Base-by-base conservation (phyloP, 2,888 invertebrate species). In the Pachliopta kotzebuea region DNA sequence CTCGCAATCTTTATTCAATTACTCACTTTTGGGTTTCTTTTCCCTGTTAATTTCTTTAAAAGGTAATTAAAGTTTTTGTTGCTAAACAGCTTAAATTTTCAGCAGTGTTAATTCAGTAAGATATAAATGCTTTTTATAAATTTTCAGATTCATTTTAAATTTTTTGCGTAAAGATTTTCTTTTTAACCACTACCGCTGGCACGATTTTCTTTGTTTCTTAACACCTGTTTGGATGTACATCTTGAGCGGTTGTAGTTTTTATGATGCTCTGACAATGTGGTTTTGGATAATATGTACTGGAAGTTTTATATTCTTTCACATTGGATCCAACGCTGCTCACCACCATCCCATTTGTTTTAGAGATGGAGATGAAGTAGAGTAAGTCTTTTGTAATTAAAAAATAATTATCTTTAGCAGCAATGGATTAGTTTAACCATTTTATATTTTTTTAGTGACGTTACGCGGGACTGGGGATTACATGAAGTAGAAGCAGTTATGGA, bases 321-420 rank as follows among this genome's bases (percentile, higher is more conserved):
- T 96, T 68, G 96, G 95, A 2, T 73, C 95, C 1, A 96, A 94
- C 76, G 96, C 96, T 6, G 96, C 95, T 0, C 97, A 97, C 84
- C 96, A 97, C 78, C 96, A 96, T 81, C 96, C 96, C 0, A 93
- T 95, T 62, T 94, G 95, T 57, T 95, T 95, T 75, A 96, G 96
- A 76, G 96, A 96, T 76, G 96, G 96, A 0, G 96, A 97, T 80
- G 83, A 93, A 71, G 88, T 93, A 53, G 92, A 93, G 95, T 95
- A 84, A 71, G 70, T 71, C 37, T 23, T 18, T 57, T n/a, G 18
- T 9, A 8, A n/a, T n/a, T 55, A 18, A 18, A 23, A 14, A 53
- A 7, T 17, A 24, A 53, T 17, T 2, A 17, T 17, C 0, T 24
- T 14, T 45, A 23, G 24, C 24, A 14, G 24, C 9, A 29, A 55